phyloP scores from a whole-genome alignment of 37 sponge, comb jelly and placozoan genomes.

The Halichondria panicea region DNA sequence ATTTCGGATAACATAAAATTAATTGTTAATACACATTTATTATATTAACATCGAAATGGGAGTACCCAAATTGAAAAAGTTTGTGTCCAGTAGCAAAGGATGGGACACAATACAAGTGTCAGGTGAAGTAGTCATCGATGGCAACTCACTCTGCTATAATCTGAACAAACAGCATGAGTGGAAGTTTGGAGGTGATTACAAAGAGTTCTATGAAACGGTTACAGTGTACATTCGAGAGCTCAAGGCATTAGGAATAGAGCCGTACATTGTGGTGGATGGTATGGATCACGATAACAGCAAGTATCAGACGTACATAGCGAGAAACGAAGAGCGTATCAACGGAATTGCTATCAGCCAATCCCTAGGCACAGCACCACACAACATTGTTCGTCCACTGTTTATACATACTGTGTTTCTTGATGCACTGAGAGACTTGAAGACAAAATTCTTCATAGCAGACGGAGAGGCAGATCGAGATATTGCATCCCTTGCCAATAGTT shows the following conservation, averaged over 20 bases:
- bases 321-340: not conserved
- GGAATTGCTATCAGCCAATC: not conserved
- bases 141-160: slow-evolving; percentile 28
- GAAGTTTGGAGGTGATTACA: slow-evolving; percentile 58
- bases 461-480: slow-evolving; percentile 53
- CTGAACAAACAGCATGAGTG: not conserved
- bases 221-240: slow-evolving; percentile 31
- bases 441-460: slow-evolving; percentile 26
- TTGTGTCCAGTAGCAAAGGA: too few species aligned
- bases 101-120: not conserved
- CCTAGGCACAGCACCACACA: too few species aligned
- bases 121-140: slow-evolving; percentile 46
- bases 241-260: not conserved
- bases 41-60: too few species aligned
- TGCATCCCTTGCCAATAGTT: slow-evolving; percentile 27
- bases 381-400: slow-evolving; percentile 17
- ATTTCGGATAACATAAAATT: too few species aligned
- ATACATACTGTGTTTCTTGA: slow-evolving; percentile 9
- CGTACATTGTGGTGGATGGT: slow-evolving; percentile 61
- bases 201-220: slow-evolving; percentile 1
- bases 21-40: too few species aligned
- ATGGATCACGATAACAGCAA: slow-evolving; percentile 29
- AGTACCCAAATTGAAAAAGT: too few species aligned
- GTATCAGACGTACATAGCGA: not conserved
- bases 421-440: slow-evolving; percentile 6